These are phyloP conservation scores for Thunnus maccoyii DNA, from an alignment of 2,113 vertebrate species.

Conservation along the genomic window DNA sequence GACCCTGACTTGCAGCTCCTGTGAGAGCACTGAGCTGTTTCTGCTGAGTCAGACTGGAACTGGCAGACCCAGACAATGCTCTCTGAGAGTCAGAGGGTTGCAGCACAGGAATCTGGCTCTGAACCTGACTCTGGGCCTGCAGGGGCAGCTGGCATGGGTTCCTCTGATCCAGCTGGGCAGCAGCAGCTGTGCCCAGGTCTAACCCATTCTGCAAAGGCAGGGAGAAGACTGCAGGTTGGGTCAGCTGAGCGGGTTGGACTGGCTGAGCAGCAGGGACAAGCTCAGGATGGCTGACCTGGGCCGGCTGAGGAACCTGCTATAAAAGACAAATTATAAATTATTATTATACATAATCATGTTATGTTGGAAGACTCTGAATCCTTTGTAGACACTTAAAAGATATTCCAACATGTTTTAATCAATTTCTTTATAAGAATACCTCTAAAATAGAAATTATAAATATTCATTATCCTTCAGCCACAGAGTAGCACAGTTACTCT, in stretches of 20 bases:
- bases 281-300: conserved; percentile 48
- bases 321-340: conserved; percentile 19
- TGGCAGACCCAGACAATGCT: conserved; percentile 67
- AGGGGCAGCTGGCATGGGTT: conserved; percentile 59
- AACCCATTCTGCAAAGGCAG: conserved; percentile 56
- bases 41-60: conserved; percentile 80
- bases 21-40: conserved; percentile 52
- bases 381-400: not conserved
- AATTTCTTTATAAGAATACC: not conserved
- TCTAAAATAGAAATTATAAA: conserved; percentile 1
- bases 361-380: not conserved
- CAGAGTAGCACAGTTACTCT: not conserved
- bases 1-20: conserved; percentile 58
- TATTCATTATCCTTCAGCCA: not conserved
- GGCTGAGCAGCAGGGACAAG: conserved; percentile 44
- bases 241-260: conserved; percentile 35
- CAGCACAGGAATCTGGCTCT: conserved; percentile 76
- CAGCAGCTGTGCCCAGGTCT: conserved; percentile 50
- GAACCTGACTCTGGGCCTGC: conserved; percentile 63
- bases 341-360: not conserved
- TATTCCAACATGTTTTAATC: not conserved
- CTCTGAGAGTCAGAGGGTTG: conserved; percentile 82
- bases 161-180: conserved; percentile 63
- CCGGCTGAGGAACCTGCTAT: conserved; percentile 48
- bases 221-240: conserved; percentile 63